Conservation (phyloP, 2,888 invertebrate species). For the Heliconius sara region DNA sequence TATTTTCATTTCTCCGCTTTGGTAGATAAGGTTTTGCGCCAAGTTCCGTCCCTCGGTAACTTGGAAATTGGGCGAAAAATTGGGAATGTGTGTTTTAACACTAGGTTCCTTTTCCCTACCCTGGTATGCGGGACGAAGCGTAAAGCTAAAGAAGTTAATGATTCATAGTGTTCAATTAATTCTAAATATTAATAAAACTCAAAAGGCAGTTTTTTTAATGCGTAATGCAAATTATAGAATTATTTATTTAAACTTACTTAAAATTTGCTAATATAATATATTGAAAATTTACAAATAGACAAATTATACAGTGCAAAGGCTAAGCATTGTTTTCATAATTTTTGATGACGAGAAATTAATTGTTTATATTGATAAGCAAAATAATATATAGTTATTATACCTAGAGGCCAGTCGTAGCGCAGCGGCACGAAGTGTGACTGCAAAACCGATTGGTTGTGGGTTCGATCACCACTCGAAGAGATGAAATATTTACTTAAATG, state of each 20-base stretch:
- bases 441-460: no score
- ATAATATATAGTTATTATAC: not conserved
- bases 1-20: no score
- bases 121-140: no score
- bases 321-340: not conserved
- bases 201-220: not conserved
- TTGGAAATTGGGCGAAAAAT: no score
- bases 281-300: not conserved
- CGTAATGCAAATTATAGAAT: not conserved
- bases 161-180: not conserved
- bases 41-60: no score
- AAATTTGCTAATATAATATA: not conserved
- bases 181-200: not conserved
- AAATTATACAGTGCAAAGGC: conserved; percentile 3
- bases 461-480: no score
- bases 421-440: no score
- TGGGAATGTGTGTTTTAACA: no score
- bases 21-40: no score
- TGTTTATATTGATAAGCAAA: not conserved
- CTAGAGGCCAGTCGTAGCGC: no score
- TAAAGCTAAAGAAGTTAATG: not conserved
- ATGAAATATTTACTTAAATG: no score
- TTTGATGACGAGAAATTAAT: not conserved
- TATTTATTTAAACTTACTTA: not conserved
- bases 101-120: no score